Evolutionary conservation across 2,888 invertebrate genomes (phyloP).

Genomic region (Rhagonycha fulva): DNA sequence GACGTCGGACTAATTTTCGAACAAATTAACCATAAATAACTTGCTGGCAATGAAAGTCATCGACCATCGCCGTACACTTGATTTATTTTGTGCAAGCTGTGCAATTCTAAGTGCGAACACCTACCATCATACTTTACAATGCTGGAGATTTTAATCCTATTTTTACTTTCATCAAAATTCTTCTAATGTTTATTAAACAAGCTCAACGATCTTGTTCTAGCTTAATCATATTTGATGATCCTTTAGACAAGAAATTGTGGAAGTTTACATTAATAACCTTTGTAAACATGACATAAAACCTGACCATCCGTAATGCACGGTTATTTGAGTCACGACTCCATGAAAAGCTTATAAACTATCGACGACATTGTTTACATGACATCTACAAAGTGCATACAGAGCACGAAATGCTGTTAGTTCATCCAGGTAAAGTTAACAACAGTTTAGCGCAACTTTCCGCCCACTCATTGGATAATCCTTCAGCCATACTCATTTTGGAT

Average conservation of each 20-base stretch:
- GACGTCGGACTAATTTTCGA: constrained; percentile 36
- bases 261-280: constrained; percentile 34
- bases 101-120: constrained; percentile 42
- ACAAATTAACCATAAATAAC: constrained; percentile 39
- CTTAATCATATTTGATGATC: background rate
- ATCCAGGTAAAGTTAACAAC: background rate
- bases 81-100: constrained; percentile 42
- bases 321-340: constrained; percentile 48
- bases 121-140: constrained; percentile 33
- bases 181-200: background rate
- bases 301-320: constrained; percentile 43
- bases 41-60: constrained; percentile 39
- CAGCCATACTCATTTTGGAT: background rate
- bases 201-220: background rate
- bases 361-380: constrained; percentile 49
- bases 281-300: constrained; percentile 33
- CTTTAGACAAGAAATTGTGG: constrained; percentile 21
- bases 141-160: background rate
- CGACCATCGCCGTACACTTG: constrained; percentile 32
- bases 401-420: constrained; percentile 34
- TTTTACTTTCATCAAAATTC: background rate
- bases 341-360: constrained; percentile 48
- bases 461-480: background rate
- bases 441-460: background rate
- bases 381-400: constrained; percentile 44